phyloP scores from a whole-genome alignment of 2,797 vertebrate genomes.

The Myripristis murdjan region DNA sequence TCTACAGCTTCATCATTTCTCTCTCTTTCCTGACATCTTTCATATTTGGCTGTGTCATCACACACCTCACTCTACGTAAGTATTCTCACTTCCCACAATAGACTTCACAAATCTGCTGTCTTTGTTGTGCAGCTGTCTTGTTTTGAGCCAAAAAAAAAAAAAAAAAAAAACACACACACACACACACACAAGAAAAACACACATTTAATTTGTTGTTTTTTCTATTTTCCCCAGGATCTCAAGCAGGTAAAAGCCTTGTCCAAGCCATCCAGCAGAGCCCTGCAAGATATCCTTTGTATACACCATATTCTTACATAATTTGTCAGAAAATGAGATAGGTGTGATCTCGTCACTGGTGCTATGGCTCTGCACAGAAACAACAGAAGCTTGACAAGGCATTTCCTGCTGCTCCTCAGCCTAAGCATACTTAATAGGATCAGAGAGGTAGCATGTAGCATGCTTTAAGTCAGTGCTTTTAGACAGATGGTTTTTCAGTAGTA shows the following conservation, averaged over 20 bases:
- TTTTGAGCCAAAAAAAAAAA: slow-evolving; percentile 5
- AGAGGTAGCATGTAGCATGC: slow-evolving; percentile 32
- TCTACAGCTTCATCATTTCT: slow-evolving; percentile 97
- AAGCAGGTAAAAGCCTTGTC: slow-evolving; percentile 86
- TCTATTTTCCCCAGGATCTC: slow-evolving; percentile 86
- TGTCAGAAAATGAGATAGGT: neutral
- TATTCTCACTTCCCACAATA: slow-evolving; percentile 35
- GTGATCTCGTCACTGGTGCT: slow-evolving; percentile 3
- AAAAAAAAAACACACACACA: too few species aligned
- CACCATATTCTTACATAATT: neutral
- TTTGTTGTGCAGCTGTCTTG: neutral
- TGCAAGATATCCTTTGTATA: slow-evolving; percentile 95
- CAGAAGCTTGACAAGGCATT: slow-evolving; percentile 47
- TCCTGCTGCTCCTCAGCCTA: slow-evolving; percentile 45
- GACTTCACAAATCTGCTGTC: neutral
- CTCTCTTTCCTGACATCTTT: slow-evolving; percentile 97
- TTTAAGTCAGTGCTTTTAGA: slow-evolving; percentile 47
- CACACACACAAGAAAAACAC: too few species aligned
- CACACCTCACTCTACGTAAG: slow-evolving; percentile 95
- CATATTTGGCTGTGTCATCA: slow-evolving; percentile 96
- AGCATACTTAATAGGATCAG: slow-evolving; percentile 73
- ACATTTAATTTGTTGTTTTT: too few species aligned
- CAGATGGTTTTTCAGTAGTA: slow-evolving; percentile 48
- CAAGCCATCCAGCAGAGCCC: slow-evolving; percentile 93
- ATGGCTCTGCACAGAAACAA: neutral